phyloP scores from a whole-genome alignment of 2,797 vertebrate species.

The Spinus olivaceus region DNA sequence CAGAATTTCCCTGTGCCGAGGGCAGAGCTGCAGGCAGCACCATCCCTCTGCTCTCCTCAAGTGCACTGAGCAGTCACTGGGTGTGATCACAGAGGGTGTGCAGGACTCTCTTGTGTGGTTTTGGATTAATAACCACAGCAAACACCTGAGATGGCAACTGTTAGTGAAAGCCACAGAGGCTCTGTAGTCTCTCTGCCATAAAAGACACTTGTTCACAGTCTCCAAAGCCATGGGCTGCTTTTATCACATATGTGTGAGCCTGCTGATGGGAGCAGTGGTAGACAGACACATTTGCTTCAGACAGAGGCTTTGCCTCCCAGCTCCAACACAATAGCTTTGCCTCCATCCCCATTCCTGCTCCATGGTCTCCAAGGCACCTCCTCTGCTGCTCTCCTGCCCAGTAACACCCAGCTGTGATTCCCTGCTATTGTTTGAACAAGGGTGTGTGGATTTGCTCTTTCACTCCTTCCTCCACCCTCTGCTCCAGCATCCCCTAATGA shows the following conservation, averaged over 20 bases:
- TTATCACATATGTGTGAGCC: neutral
- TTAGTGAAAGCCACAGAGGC: neutral
- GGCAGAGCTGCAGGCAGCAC: neutral
- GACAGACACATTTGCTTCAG: neutral
- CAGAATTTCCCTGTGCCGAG: rapidly evolving
- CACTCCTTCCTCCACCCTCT: neutral
- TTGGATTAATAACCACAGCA: neutral
- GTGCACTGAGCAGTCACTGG: rapidly evolving
- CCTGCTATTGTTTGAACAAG: neutral
- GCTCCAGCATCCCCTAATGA: neutral
- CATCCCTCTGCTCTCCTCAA: neutral
- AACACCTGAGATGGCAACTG: neutral
- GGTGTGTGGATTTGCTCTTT: neutral
- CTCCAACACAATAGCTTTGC: neutral
- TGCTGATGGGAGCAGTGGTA: neutral
- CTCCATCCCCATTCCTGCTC: neutral
- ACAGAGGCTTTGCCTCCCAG: neutral
- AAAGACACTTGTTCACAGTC: neutral
- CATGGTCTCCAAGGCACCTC: rapidly evolving
- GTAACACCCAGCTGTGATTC: neutral
- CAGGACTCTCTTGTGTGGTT: neutral
- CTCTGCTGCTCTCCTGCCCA: neutral
- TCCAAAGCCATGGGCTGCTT: neutral
- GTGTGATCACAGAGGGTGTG: neutral
- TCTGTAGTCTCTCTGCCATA: neutral